Conservation (phyloP, 2,113 vertebrate species). For the Poicephalus meyeri region DNA sequence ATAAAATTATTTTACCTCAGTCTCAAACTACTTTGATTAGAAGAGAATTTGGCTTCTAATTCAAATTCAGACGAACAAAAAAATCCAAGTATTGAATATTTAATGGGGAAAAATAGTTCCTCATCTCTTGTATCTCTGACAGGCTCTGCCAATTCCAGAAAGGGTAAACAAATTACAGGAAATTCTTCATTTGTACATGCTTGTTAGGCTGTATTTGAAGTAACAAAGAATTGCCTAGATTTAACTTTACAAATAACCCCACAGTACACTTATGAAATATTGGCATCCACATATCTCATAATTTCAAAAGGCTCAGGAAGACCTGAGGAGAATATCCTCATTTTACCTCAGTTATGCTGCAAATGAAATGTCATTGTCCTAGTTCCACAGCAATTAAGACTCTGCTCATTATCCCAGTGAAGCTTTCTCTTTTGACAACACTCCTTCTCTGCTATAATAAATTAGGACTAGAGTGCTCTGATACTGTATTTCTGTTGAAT, state of each 20-base stretch:
- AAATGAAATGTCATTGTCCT: conserved; percentile 22
- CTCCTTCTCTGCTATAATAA: not conserved
- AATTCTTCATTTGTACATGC: not conserved
- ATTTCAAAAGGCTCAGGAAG: not conserved
- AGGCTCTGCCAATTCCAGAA: not conserved
- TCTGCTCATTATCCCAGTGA: conserved; percentile 22
- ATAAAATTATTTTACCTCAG: not conserved
- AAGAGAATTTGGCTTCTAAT: not conserved
- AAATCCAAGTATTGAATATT: not conserved
- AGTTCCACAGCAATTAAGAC: conserved; percentile 40
- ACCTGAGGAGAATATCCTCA: conserved; percentile 30
- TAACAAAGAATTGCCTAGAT: not conserved
- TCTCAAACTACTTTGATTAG: not conserved
- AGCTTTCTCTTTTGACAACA: not conserved
- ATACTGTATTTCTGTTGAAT: not conserved
- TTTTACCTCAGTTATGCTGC: conserved; percentile 39
- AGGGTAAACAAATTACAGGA: not conserved
- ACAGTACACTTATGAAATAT: not conserved
- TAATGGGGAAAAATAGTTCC: not conserved
- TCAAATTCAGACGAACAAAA: not conserved
- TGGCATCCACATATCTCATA: not conserved
- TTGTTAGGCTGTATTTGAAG: not conserved
- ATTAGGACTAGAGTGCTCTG: not conserved
- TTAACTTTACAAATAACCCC: not conserved
- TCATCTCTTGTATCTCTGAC: not conserved